Conservation (phyloP, 2,797 vertebrate species). For the Phoebastria nigripes region DNA sequence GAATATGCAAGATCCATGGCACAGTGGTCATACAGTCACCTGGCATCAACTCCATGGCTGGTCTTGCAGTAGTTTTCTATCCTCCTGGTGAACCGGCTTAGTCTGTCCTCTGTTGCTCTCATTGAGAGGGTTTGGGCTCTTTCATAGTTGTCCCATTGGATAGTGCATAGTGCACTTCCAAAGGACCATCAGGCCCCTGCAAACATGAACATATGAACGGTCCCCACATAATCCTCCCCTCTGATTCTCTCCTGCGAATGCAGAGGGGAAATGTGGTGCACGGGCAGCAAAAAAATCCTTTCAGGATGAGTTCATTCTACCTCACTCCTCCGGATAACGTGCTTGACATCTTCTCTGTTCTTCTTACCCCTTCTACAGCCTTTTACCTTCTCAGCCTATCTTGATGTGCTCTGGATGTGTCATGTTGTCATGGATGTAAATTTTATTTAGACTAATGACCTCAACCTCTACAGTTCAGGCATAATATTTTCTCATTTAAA, state of each 20-base stretch:
- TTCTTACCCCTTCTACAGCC: neutral
- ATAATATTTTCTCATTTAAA: neutral
- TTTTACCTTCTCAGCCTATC: neutral
- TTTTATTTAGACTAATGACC: neutral
- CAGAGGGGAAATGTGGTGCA: neutral
- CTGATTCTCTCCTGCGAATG: neutral
- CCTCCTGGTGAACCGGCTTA: neutral
- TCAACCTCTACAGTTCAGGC: neutral
- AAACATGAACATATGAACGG: neutral
- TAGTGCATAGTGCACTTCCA: neutral
- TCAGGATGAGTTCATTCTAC: neutral
- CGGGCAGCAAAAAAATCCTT: neutral
- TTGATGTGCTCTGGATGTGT: neutral
- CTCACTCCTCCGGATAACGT: neutral
- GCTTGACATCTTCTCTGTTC: neutral
- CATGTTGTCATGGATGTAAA: neutral
- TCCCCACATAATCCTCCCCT: fast-evolving
- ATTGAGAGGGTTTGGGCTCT: neutral
- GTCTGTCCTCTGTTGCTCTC: neutral
- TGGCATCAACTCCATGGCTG: neutral
- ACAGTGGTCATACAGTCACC: neutral
- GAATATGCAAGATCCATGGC: neutral
- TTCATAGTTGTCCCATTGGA: neutral
- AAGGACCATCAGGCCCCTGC: fast-evolving
- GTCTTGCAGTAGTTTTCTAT: neutral